phyloP scores from a whole-genome alignment of 2,113 vertebrate species.

The Chlamydotis undulata region DNA sequence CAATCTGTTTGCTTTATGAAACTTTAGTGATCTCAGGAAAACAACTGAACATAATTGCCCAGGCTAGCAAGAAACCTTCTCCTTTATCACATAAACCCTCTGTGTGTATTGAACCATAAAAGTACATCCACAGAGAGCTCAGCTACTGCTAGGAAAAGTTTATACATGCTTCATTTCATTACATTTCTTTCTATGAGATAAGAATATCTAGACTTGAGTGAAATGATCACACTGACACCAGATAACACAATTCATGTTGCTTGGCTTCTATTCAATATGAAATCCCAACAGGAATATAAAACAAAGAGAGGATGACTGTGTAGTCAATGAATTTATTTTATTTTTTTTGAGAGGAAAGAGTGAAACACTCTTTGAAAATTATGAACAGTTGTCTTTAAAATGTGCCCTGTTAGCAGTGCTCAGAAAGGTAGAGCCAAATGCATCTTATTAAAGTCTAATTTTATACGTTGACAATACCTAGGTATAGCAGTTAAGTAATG shows the following conservation, averaged over 20 bases:
- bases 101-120: neutral
- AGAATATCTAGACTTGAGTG: neutral
- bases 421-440: neutral
- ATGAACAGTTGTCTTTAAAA: neutral
- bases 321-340: neutral
- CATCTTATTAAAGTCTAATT: neutral
- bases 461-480: neutral
- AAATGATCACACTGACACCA: neutral
- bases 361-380: neutral
- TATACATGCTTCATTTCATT: conserved; percentile 6
- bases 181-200: neutral
- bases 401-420: neutral
- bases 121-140: neutral
- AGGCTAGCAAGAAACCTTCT: neutral
- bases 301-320: neutral
- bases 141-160: neutral
- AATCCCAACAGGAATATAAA: neutral
- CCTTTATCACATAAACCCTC: neutral
- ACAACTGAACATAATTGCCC: neutral
- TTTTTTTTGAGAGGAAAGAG: neutral
- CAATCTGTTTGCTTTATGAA: conserved; percentile 37
- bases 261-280: neutral
- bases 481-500: neutral
- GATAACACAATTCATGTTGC: neutral
- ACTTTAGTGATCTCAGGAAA: conserved; percentile 17